A percentile compares a stretch with the other conserved stretches of the same genome.
Conservation (phyloP, 1,140 invertebrate genomes). For the Nautilus pompilius region DNA sequence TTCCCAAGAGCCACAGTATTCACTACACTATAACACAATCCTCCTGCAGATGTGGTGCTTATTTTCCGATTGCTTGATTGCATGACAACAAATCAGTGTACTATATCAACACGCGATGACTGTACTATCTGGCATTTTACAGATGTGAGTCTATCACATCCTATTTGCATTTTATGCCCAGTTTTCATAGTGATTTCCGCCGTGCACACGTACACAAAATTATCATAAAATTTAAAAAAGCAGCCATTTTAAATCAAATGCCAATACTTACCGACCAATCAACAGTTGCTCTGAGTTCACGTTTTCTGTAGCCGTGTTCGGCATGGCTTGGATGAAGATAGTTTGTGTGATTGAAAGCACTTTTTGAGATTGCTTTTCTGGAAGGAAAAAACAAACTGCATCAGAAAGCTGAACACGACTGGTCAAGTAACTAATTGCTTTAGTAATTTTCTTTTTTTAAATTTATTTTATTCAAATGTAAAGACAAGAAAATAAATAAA, state of each 20-base stretch:
- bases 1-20: too few species aligned
- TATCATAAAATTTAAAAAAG: not conserved
- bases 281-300: constrained; percentile 43
- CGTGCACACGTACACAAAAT: not conserved
- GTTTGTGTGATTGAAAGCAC: constrained; percentile 32
- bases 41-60: too few species aligned
- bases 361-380: constrained; percentile 50
- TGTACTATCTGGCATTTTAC: too few species aligned
- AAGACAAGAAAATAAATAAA: not conserved
- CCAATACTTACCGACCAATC: constrained; percentile 50
- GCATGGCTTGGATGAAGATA: constrained; percentile 47
- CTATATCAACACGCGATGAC: too few species aligned
- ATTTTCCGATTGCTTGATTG: too few species aligned
- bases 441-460: not conserved
- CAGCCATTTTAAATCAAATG: constrained; percentile 6
- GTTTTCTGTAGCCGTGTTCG: constrained; percentile 35
- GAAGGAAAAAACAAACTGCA: constrained; percentile 15
- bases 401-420: not conserved
- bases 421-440: not conserved
- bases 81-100: too few species aligned
- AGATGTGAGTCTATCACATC: too few species aligned
- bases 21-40: too few species aligned
- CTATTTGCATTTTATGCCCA: too few species aligned
- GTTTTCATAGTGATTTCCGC: too few species aligned
- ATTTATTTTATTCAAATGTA: not conserved